Base-by-base conservation (phyloP, 2,113 vertebrate species). In the Cnemophilus loriae region DNA sequence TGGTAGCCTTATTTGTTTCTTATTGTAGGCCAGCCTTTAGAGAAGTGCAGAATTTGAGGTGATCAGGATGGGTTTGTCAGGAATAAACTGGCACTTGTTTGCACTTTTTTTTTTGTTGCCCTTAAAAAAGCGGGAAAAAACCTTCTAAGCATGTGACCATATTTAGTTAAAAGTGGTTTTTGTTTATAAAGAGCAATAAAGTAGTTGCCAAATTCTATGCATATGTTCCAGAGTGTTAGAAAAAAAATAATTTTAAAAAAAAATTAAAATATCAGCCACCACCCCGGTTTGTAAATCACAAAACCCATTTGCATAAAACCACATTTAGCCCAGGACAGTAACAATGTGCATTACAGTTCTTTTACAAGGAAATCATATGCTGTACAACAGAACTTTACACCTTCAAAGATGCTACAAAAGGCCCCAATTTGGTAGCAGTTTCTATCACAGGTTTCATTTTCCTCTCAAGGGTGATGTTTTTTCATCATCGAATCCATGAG, bases 121-220 rank as follows among this genome's bases (percentile, higher is more conserved):
- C 42, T 78, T 6, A 1, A 27, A 87, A 35, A 20, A 3, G 3
- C 3, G 4, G 28, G 37, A 32, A 1, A 2, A 3, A 3, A 4
- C 1, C 13, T 55, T 33, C 27, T 1, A 90, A 42, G 3, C 10
- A 0, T 60, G 26, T 59, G 60, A 59, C 35, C 7, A 15, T 33
- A 17, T 49, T 56, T 69, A 85, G 10, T 90, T 84, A 13, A 53
- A 94, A 87, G 39, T 79, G 4, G 2, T 5, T 90, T 86, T 87
- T 79, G 23, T 93, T 87, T 74, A 39, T 63, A 70, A 56, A 5
- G 13, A 73, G 6, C 27, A 77, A 22, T 74, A 71, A 81, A 76
- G 11, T 15, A 89, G 10, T 75, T 56, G 52, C 13, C 21, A 68
- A 87, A 65, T 61, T 61, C 16, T 81, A 50, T 13, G 46, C 13